Evolutionary conservation across 2,113 vertebrate species (phyloP).

Genomic region (Sphaerodactylus townsendi): DNA sequence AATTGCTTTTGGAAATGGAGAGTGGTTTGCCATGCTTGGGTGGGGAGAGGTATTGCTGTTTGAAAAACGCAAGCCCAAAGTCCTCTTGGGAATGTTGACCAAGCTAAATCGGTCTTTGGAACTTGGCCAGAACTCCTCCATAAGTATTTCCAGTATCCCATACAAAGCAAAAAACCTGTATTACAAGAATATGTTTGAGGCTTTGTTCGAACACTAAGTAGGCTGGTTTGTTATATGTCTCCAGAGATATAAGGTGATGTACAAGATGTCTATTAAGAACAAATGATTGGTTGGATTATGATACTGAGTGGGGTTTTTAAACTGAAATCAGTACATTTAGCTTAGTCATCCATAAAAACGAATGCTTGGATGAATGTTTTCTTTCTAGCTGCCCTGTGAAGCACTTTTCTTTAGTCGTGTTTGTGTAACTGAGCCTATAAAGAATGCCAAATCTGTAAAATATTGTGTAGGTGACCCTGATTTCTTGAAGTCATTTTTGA

Average conservation of each 20-base stretch:
- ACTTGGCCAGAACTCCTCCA: neutral
- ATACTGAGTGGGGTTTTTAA: neutral
- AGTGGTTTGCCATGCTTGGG: too few species aligned
- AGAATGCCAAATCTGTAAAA: conserved; percentile 41
- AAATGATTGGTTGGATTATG: neutral
- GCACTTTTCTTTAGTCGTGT: neutral
- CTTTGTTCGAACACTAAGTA: neutral
- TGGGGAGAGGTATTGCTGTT: neutral
- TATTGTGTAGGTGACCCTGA: conserved; percentile 74
- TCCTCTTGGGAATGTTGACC: neutral
- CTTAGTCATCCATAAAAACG: neutral
- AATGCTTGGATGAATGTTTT: neutral
- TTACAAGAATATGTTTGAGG: neutral
- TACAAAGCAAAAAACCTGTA: neutral
- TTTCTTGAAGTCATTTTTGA: conserved; percentile 87
- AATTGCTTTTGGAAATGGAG: too few species aligned
- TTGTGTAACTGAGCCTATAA: neutral
- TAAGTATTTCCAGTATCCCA: neutral
- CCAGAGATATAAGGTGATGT: neutral
- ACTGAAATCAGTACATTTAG: neutral
- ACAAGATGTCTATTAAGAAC: neutral
- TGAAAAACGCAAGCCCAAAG: neutral
- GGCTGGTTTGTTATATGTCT: neutral
- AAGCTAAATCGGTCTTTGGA: neutral
- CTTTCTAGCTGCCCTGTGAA: neutral